These are phyloP conservation scores for Anthrax anthrax DNA, from an alignment of 2,888 invertebrate genomes.

Conservation along the genomic window DNA sequence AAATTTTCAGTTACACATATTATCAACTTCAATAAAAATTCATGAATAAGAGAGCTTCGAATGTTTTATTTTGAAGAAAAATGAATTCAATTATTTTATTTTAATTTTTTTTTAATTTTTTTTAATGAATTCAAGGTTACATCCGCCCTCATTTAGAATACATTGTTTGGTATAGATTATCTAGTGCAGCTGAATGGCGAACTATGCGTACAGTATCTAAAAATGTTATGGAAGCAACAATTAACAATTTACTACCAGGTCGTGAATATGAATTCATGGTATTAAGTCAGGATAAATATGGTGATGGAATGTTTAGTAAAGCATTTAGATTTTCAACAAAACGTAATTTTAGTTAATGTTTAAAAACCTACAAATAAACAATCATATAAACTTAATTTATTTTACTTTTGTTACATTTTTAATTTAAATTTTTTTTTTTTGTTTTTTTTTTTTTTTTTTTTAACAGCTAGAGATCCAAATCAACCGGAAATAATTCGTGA, in stretches of 20 bases:
- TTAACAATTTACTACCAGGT: constrained; percentile 58
- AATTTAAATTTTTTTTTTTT: background rate
- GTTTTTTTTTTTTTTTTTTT: constrained; percentile 2
- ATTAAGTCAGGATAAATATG: constrained; percentile 69
- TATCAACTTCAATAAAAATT: too few species aligned
- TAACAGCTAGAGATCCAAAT: constrained; percentile 11
- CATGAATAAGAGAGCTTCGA: too few species aligned
- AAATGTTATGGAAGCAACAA: constrained; percentile 60
- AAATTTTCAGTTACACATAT: too few species aligned
- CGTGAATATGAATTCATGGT: constrained; percentile 84
- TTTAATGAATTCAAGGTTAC: constrained; percentile 39
- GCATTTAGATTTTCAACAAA: constrained; percentile 60
- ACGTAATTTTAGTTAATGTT: too few species aligned
- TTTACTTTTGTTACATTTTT: background rate
- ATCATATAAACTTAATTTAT: constrained; percentile 6
- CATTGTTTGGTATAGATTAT: constrained; percentile 71
- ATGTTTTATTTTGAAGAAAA: too few species aligned
- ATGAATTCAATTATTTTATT: too few species aligned
- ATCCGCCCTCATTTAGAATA: constrained; percentile 63
- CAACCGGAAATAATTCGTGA: constrained; percentile 16
- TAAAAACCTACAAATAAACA: too few species aligned
- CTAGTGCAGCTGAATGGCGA: constrained; percentile 66
- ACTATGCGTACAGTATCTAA: constrained; percentile 61
- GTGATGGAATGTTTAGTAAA: constrained; percentile 84
- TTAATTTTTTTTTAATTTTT: background rate